Evolutionary conservation across 2,797 vertebrate species (phyloP), one percentile per base, ranked within the genome.

Genomic region (Saguinus oedipus): DNA sequence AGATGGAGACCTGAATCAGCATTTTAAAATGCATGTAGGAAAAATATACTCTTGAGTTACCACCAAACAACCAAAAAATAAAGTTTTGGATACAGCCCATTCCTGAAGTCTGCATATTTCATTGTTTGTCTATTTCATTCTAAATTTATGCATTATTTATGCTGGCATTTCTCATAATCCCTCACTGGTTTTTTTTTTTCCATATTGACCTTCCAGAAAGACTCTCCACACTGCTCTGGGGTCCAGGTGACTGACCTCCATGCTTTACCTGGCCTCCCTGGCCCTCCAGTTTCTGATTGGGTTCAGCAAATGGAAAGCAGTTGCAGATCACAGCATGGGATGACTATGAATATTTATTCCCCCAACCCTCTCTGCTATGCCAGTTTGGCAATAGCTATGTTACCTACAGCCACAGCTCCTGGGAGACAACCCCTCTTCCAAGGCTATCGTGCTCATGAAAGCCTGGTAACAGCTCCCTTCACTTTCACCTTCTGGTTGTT

Each of bases 11-110:
- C 27, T 90, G 76, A 94, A 53, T 36, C 33, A 39, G 5, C 30
- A 68, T 84, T 92, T 92, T 92, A 30, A 92, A 87, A 90, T 90
- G 27, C n/a, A 91, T 30, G 61, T 72, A 36, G 14, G 81, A 11
- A 88, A 88, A 88, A 83, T 46, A 88, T 4, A 33, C 7, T 39
- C 36, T 55, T 59, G 81, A 88, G 4, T 83, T 81, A 55, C 42
- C 53, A 87, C 7, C 30, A 78, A 88, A 83, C 20, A 83, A 87
- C 42, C 3, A 26, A 76, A 75, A 89, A 80, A 26, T 68, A 70
- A 95, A 93, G 46, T 24, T 92, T 93, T 64, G 50, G 85, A 92
- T 79, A 83, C 4, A 89, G 13, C 15, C 48, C 46, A 46, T 92
- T 50, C 64, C 88, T 87, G 76, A 94, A 20, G 12, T 26, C 33